phyloP scores from a whole-genome alignment of 2,113 vertebrate species.

The Salvator merianae region DNA sequence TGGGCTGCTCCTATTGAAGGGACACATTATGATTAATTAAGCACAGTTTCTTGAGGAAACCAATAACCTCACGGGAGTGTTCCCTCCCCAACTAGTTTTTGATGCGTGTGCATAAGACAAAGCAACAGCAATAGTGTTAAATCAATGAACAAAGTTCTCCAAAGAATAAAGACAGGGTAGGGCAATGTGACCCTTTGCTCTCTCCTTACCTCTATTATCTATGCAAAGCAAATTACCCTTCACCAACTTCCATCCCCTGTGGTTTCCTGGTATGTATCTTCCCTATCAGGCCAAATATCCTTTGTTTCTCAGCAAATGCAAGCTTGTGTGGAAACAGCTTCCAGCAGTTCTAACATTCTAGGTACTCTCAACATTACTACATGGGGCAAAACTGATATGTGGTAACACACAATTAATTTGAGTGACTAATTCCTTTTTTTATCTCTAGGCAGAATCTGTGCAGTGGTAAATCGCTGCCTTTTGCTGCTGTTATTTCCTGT shows the following conservation, averaged over 20 bases:
- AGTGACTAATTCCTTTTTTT: background rate
- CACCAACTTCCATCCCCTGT: background rate
- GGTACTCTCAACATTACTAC: background rate
- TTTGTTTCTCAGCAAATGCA: background rate
- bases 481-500: background rate
- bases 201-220: constrained; percentile 1
- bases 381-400: background rate
- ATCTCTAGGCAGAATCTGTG: background rate
- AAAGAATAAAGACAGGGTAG: background rate
- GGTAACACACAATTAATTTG: background rate
- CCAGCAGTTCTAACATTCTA: background rate
- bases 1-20: background rate
- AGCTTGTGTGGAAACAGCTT: background rate
- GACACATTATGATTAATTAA: constrained; percentile 10
- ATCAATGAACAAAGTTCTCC: constrained; percentile 21
- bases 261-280: background rate
- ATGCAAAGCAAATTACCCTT: constrained; percentile 20
- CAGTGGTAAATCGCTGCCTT: background rate
- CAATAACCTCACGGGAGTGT: background rate
- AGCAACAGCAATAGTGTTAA: background rate
- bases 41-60: background rate
- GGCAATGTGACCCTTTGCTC: background rate
- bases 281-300: background rate
- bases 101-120: constrained; percentile 2
- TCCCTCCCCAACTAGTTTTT: background rate